A percentile compares a stretch with the other conserved stretches of the same genome.
Conservation (phyloP, 1,140 invertebrate species). For the Ceratosolen fusciceps region DNA sequence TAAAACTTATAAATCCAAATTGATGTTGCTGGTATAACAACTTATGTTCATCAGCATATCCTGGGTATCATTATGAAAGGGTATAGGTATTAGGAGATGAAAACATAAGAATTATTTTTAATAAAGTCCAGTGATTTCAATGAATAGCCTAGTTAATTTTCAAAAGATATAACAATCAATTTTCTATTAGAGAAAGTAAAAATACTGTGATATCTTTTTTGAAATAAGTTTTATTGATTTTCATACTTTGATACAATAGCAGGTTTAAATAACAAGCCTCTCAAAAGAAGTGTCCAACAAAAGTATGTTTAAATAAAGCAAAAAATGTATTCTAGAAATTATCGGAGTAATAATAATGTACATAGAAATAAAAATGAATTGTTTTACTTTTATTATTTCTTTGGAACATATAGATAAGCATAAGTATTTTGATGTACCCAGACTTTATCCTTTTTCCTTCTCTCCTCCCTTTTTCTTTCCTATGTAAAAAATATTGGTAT, state of each 20-base stretch:
- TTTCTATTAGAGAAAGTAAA: constrained; percentile 32
- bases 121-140: constrained; percentile 29
- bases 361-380: constrained; percentile 27
- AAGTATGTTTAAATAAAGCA: constrained; percentile 12
- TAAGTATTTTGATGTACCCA: constrained; percentile 33
- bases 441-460: constrained; percentile 44
- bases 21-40: constrained; percentile 64
- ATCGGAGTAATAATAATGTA: constrained; percentile 20
- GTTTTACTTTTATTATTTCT: constrained; percentile 36
- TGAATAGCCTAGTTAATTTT: constrained; percentile 25
- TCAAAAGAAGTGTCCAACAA: constrained; percentile 23
- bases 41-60: constrained; percentile 57
- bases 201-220: constrained; percentile 44
- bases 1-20: constrained; percentile 62
- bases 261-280: constrained; percentile 17
- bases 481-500: constrained; percentile 33
- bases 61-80: constrained; percentile 63
- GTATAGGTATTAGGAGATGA: constrained; percentile 51
- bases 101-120: constrained; percentile 50
- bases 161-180: constrained; percentile 39
- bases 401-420: constrained; percentile 13
- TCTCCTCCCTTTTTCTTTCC: constrained; percentile 38
- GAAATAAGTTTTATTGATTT: constrained; percentile 42
- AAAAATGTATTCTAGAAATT: constrained; percentile 54
- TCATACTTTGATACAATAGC: constrained; percentile 31